Evolutionary conservation across 2,797 vertebrate genomes (phyloP).

Genomic region (Channa striata): DNA sequence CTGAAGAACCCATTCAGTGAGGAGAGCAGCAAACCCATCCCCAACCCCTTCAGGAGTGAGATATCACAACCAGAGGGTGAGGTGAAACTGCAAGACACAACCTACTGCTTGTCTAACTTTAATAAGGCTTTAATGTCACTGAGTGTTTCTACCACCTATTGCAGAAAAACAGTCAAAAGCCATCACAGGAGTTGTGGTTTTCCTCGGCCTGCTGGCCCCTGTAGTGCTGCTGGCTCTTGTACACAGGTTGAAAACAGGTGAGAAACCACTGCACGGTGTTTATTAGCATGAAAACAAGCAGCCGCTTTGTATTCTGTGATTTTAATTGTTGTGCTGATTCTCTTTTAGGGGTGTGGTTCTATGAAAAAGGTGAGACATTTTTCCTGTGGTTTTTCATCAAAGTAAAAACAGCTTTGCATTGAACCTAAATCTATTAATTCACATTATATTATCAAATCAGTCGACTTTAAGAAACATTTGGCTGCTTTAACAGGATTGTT

Average conservation of each 20-base stretch:
- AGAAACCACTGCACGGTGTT: accelerated
- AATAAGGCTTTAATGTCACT: not conserved
- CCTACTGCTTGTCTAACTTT: no score
- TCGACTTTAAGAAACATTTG: no score
- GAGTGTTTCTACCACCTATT: not conserved
- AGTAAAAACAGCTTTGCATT: no score
- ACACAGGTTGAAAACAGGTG: conserved; percentile 65
- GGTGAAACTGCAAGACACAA: no score
- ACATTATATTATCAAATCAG: no score
- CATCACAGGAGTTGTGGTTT: conserved; percentile 8
- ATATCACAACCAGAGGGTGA: no score
- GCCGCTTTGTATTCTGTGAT: not conserved
- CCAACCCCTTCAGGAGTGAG: conserved; percentile 47
- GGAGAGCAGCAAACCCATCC: not conserved
- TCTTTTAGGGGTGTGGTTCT: conserved; percentile 71
- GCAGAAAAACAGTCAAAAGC: not conserved
- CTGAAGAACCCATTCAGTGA: conserved; percentile 53
- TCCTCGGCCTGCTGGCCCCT: not conserved
- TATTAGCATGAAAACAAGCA: not conserved
- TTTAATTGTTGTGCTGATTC: not conserved
- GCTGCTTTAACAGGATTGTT: no score
- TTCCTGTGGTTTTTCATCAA: no score
- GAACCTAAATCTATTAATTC: no score
- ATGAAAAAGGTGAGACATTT: conserved; percentile 65
- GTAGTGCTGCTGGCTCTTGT: not conserved